phyloP scores from a whole-genome alignment of 2,888 invertebrate genomes.

The Nycteola revayana region DNA sequence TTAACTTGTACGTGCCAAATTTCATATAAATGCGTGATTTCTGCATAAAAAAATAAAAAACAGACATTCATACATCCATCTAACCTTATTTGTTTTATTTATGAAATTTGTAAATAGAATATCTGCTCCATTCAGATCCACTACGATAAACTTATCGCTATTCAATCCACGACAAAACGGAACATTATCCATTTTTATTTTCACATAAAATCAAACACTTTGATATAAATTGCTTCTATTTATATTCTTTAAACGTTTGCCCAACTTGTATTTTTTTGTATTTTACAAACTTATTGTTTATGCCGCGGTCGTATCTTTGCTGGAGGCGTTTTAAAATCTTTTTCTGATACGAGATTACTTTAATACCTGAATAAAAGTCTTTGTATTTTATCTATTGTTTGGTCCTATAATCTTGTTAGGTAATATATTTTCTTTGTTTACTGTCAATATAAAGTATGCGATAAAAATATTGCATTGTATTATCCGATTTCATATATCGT shows the following conservation, averaged over 20 bases:
- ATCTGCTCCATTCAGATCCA: no score
- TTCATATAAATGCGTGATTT: no score
- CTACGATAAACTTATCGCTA: slow-evolving; percentile 40
- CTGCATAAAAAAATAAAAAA: no score
- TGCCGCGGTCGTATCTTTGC: slow-evolving; percentile 36
- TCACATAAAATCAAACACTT: slow-evolving; percentile 55
- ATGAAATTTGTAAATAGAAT: no score
- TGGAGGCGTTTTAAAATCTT: slow-evolving; percentile 27
- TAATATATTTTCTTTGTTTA: not conserved
- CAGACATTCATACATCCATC: no score
- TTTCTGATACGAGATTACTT: slow-evolving; percentile 12
- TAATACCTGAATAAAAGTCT: slow-evolving; percentile 7
- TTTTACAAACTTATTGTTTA: slow-evolving; percentile 44
- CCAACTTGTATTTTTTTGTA: slow-evolving; percentile 40
- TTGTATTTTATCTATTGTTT: slow-evolving; percentile 19
- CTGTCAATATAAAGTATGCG: slow-evolving; percentile 7
- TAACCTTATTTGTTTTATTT: no score
- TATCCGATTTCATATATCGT: no score
- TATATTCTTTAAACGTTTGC: slow-evolving; percentile 48
- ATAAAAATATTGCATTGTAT: not conserved
- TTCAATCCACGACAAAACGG: slow-evolving; percentile 45
- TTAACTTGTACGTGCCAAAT: no score
- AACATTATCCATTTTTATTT: slow-evolving; percentile 42
- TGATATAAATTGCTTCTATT: slow-evolving; percentile 47
- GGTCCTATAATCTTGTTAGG: slow-evolving; percentile 7